Base-by-base conservation (phyloP, 2,797 vertebrate species). In the Peromyscus nudipes region DNA sequence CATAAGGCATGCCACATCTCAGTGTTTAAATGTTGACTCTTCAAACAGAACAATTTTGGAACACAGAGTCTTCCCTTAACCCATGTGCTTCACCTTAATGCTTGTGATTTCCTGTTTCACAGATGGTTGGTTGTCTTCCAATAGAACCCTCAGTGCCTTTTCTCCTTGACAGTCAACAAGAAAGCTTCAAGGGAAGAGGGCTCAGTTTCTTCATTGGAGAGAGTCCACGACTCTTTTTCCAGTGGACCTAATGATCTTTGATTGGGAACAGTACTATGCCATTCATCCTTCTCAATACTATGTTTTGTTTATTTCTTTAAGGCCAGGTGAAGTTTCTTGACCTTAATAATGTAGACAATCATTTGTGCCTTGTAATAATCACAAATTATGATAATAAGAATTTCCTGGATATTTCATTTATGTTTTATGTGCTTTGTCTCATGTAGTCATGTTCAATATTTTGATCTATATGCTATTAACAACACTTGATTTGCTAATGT, bases 371-470 rank as follows among this genome's bases (percentile, higher is more conserved):
- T 95, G 37, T 84, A 81, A 84, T 4, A 80, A 1, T 89, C n/a
- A 96, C 64, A 86, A 6, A 93, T 81, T 65, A 85, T 73, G 92
- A 89, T 40, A 94, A 89, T 27, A 69, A 91, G 80, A 4, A 88
- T 91, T 82, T 94, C 55, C 25, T 62, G 7, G 89, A 75, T 79
- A 55, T 19, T 85, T 83, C 9, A 57, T 88, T 82, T 77, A 17
- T 71, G n/a, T 77, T 83, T 94, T 60, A 76, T 23, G 17, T 79
- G 21, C 31, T 92, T 88, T 95, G 71, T 90, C 62, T 92, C 43
- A 67, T 81, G 46, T 81, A 88, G 64, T 85, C 73, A 89, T 90
- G 62, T 89, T 34, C 23, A 73, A 91, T 7, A 79, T 14, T 88
- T 89, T 95, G 73, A 94, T 65, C 31, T 46, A 19, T n/a, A 79